Percentiles rank a stretch among this genome's conserved stretches.
Conservation (phyloP, 1,140 invertebrate species). For the Drosophila rhopaloa region DNA sequence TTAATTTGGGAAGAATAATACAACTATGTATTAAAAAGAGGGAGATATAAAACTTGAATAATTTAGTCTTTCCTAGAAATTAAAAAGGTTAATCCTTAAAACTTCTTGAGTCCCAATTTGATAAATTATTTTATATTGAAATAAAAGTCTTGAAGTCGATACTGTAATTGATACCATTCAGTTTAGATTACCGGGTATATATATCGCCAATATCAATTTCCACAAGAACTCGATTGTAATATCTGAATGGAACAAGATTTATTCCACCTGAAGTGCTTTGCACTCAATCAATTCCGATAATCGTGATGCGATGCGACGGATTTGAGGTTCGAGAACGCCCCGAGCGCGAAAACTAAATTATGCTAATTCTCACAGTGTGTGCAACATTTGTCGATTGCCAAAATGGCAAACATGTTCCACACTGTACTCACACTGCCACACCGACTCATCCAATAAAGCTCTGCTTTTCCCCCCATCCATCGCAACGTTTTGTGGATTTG, state of each 20-base stretch:
- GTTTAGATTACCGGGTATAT: conserved; percentile 5
- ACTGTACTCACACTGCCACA: conserved; percentile 1
- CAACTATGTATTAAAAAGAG: not conserved
- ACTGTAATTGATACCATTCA: not conserved
- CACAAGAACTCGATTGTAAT: not conserved
- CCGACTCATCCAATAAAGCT: conserved; percentile 23
- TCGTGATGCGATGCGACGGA: conserved; percentile 32
- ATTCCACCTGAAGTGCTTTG: conserved; percentile 29
- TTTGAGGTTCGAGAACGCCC: conserved; percentile 17
- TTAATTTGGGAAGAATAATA: not conserved
- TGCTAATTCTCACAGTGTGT: conserved; percentile 69
- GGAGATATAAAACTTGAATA: not conserved
- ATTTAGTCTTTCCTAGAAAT: too few species aligned
- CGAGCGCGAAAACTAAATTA: conserved; percentile 52
- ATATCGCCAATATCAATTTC: conserved; percentile 3
- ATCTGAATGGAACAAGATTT: conserved; percentile 10
- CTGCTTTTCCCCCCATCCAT: conserved; percentile 18
- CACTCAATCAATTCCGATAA: conserved; percentile 43
- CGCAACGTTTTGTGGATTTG: conserved; percentile 43
- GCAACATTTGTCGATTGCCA: conserved; percentile 77
- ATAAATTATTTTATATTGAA: not conserved
- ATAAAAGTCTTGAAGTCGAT: not conserved
- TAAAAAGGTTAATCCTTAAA: too few species aligned
- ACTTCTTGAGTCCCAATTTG: too few species aligned
- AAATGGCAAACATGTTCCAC: conserved; percentile 67